Percentiles rank a stretch among this genome's conserved stretches.
These are phyloP conservation scores for Amblyopsis rosae DNA, from an alignment of 2,113 vertebrate genomes.

Conservation along the genomic window DNA sequence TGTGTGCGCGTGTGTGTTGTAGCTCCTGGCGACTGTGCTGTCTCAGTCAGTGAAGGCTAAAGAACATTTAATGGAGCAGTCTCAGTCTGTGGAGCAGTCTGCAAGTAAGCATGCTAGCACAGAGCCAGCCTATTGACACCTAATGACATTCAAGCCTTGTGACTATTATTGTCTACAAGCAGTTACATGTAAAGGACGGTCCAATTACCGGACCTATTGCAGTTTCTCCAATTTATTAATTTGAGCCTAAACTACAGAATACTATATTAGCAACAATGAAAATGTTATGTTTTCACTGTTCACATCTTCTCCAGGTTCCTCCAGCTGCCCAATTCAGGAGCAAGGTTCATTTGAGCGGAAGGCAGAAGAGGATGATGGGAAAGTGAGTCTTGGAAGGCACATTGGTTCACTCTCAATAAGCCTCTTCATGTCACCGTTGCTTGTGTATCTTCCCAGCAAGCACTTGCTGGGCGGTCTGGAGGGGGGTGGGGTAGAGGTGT, in stretches of 20 bases:
- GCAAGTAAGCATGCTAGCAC: conserved; percentile 71
- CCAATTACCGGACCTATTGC: no score
- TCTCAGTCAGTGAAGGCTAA: conserved; percentile 92
- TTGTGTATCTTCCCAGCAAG: conserved; percentile 13
- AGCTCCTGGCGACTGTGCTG: conserved; percentile 94
- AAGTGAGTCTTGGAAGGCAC: conserved; percentile 75
- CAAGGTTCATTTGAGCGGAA: conserved; percentile 88
- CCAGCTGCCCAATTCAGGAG: conserved; percentile 72
- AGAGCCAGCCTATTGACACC: not conserved
- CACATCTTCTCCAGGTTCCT: conserved; percentile 70
- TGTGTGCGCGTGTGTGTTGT: conserved; percentile 16
- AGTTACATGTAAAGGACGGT: no score
- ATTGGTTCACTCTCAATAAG: conserved; percentile 1
- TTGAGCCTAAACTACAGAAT: no score
- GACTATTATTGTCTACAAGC: no score
- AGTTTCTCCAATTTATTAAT: no score
- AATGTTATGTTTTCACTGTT: not conserved
- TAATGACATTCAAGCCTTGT: not conserved
- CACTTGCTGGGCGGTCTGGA: conserved; percentile 12
- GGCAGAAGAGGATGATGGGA: conserved; percentile 84
- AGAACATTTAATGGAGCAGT: conserved; percentile 86
- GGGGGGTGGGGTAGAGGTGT: conserved; percentile 17
- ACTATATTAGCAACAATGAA: not conserved
- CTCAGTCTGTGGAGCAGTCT: conserved; percentile 85
- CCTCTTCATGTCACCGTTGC: conserved; percentile 16